phyloP scores from a whole-genome alignment of 2,888 invertebrate genomes.

The Acanthococcus lagerstroemiae region DNA sequence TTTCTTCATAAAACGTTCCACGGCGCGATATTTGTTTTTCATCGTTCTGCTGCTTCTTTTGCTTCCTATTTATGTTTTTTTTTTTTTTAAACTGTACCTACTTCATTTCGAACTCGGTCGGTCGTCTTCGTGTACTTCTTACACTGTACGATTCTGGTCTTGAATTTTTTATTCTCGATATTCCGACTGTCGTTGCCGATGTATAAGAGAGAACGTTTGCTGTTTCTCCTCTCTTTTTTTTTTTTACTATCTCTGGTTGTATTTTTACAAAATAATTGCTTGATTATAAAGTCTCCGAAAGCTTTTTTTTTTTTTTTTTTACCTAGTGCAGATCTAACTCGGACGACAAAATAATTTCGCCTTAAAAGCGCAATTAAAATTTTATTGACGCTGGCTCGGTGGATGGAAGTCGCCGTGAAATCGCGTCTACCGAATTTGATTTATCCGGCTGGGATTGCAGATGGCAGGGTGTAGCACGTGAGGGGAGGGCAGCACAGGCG shows the following conservation, averaged over 20 bases:
- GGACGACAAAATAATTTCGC: neutral
- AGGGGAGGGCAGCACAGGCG: too few relatives aligned
- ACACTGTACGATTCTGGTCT: too few relatives aligned
- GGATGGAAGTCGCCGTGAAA: neutral
- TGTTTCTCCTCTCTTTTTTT: too few relatives aligned
- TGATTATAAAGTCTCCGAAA: neutral
- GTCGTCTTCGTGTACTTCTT: neutral
- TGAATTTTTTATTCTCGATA: neutral
- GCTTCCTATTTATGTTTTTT: too few relatives aligned
- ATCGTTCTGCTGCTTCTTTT: neutral
- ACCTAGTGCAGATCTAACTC: neutral
- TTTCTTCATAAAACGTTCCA: constrained; percentile 9
- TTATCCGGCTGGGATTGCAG: neutral
- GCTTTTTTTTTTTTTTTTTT: neutral
- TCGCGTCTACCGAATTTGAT: neutral
- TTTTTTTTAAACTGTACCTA: neutral
- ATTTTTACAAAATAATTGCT: neutral
- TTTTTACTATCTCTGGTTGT: neutral
- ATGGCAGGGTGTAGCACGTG: too few relatives aligned
- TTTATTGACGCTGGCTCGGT: neutral
- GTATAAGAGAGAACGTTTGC: too few relatives aligned
- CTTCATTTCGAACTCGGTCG: neutral
- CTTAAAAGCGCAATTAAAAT: neutral
- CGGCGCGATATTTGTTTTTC: constrained; percentile 10
- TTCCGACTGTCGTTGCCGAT: too few relatives aligned